Conservation (phyloP, 2,888 invertebrate genomes). For the Tholera decimalis region DNA sequence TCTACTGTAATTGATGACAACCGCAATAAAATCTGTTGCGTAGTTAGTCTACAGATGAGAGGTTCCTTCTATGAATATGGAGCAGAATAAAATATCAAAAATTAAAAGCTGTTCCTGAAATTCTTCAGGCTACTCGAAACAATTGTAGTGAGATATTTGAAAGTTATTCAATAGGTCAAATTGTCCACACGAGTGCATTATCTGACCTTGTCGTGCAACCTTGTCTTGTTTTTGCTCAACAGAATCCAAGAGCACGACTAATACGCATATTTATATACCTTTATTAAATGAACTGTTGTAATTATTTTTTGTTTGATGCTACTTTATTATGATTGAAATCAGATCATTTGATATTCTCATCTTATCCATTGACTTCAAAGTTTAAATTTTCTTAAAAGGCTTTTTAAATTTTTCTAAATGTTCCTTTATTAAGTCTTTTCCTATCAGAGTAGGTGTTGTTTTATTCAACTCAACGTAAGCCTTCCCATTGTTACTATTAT, state of each 20-base stretch:
- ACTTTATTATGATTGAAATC: conserved; percentile 8
- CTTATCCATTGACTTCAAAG: not conserved
- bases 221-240: conserved; percentile 78
- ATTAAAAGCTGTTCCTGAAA: conserved; percentile 15
- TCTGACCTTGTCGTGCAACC: conserved; percentile 74
- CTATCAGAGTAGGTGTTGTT: conserved; percentile 3
- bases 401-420: conserved; percentile 7
- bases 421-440: conserved; percentile 5
- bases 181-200: conserved; percentile 71
- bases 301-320: conserved; percentile 12
- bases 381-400: conserved; percentile 7
- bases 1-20: too few species aligned
- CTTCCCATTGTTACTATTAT: conserved; percentile 26
- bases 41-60: not conserved
- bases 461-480: conserved; percentile 4
- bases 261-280: conserved; percentile 63
- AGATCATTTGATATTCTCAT: conserved; percentile 1
- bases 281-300: conserved; percentile 29
- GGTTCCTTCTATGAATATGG: not conserved
- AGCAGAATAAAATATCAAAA: conserved; percentile 1
- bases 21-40: too few species aligned
- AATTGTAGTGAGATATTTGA: conserved; percentile 51
- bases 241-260: conserved; percentile 71
- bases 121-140: conserved; percentile 12
- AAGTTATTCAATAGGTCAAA: conserved; percentile 60